phyloP scores from a whole-genome alignment of 2,113 vertebrate genomes.

The Corvus cornix region DNA sequence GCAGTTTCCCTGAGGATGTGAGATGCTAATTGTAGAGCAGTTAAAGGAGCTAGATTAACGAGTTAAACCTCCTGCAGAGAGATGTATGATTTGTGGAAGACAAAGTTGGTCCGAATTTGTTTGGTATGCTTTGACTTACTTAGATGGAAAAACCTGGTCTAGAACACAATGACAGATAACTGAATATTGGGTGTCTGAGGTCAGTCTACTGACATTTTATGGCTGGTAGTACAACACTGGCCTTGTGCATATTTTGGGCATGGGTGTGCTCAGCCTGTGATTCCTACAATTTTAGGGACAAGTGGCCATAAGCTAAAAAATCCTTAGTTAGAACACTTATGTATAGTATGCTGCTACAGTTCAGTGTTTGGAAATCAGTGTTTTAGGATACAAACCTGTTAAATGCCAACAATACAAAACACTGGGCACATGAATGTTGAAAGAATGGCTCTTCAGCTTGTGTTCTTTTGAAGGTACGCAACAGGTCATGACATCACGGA shows the following conservation, averaged over 20 bases:
- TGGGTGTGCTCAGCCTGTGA: background rate
- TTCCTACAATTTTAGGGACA: background rate
- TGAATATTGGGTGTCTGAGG: background rate
- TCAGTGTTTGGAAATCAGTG: background rate
- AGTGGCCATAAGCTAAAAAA: background rate
- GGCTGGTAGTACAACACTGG: background rate
- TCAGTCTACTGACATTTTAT: background rate
- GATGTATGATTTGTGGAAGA: background rate
- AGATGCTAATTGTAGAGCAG: constrained; percentile 4
- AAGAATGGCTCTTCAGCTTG: background rate
- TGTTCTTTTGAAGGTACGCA: constrained; percentile 84
- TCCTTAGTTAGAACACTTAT: background rate
- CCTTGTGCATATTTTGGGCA: background rate
- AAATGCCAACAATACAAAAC: background rate
- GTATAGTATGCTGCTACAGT: background rate
- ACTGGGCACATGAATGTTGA: background rate
- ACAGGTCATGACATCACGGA: constrained; percentile 98
- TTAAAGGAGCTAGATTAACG: background rate
- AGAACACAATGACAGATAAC: background rate
- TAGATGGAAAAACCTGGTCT: background rate
- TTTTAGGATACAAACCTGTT: background rate
- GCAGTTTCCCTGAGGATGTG: background rate
- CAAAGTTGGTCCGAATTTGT: background rate
- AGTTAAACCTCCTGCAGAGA: background rate
- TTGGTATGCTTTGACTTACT: background rate